Evolutionary conservation across 30 jellyfish, hydroid and myxozoan genomes (phyloP), one percentile per base, ranked within the genome.

Genomic region (Rhopilema esculentum): DNA sequence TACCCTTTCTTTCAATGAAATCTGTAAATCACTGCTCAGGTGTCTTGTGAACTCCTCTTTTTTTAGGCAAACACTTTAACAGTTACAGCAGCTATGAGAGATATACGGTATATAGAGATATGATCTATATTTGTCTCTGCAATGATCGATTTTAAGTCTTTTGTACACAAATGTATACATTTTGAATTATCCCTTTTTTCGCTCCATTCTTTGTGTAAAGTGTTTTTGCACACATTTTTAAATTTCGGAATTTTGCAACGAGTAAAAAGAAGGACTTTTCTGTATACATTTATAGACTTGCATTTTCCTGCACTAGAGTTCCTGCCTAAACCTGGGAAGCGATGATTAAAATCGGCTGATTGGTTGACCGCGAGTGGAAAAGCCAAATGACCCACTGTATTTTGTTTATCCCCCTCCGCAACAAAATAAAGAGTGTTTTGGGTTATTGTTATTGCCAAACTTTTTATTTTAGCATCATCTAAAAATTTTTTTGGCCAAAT

Each of bases 241-340:
- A 74, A 74, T 74, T 66, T 74, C 71, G 70, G 85, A 70, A 74
- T 74, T 74, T 28, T 74, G 29, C 21, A 40, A 40, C 57, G 57
- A 40, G 57, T 40, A 40, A 40, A 40, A 12, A 40, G 57, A 40
- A 40, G 57, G 57, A 12, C 57, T 40, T 40, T 40, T 40, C 57
- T 40, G 57, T 40, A 40, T 40, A 2, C 57, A 2, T 40, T 40
- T 40, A 40, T 40, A 12, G 57, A 40, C n/a, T n/a, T n/a, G n/a
- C n/a, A n/a, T 40, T 40, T 40, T 40, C 57, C 57, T 12, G 57
- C 57, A 6, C 57, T 12, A 2, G 57, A 40, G 57, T 40, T 40
- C 57, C 57, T 12, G 57, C 57, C 57, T 40, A 40, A 40, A 40
- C 57, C 9, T n/a, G n/a, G n/a, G n/a, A n/a, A n/a, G n/a, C n/a